Evolutionary conservation across 1,140 invertebrate genomes (phyloP), one percentile per base, ranked within the genome.

Genomic region (Thalassaphorura encarpata): DNA sequence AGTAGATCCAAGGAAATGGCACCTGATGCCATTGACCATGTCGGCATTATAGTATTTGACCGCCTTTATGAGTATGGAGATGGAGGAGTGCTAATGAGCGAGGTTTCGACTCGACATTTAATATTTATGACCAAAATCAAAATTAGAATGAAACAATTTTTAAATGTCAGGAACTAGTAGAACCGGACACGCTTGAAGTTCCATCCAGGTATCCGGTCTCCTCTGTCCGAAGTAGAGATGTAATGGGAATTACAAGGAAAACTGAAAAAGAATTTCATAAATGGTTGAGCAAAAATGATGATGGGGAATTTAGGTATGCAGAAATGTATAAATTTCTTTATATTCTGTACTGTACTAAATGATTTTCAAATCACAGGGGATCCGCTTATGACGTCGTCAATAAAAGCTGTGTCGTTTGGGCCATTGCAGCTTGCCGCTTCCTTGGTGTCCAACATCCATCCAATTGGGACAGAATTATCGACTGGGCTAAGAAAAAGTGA

Each of bases 11-110:
- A 27, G 8, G 56, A 58, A 21, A 54, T 51, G 24, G 29, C 29
- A 11, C 62, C 62, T 15, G 58, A 61, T 11, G 55, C 62, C 5
- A 39, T 64, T 19, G 62, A 64, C 36, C 62, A 64, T 41, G 56
- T 56, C 16, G 62, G 62, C 3, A 0, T 64, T 2, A 58, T 55
- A 26, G 56, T 64, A n/a, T 64, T 55, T 39, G 53, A 53, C 19
- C 43, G 52, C 40, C 24, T 64, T 1, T 64, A 64, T 40, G 62
- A 64, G 52, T 64, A 56, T 48, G 62, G 62, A 8, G 62, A 64
- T 47, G 27, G 58, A 19, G 62, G 62, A 3, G 53, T 64, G 36
- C 33, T 64, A 26, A 28, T 33, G 45, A 52, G 23, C 31, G 40
- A 29, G 23, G 56, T 58, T n/a, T n/a, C n/a, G n/a, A n/a, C n/a